Base-by-base conservation (phyloP, 1,140 invertebrate species). In the Drosophila ficusphila region DNA sequence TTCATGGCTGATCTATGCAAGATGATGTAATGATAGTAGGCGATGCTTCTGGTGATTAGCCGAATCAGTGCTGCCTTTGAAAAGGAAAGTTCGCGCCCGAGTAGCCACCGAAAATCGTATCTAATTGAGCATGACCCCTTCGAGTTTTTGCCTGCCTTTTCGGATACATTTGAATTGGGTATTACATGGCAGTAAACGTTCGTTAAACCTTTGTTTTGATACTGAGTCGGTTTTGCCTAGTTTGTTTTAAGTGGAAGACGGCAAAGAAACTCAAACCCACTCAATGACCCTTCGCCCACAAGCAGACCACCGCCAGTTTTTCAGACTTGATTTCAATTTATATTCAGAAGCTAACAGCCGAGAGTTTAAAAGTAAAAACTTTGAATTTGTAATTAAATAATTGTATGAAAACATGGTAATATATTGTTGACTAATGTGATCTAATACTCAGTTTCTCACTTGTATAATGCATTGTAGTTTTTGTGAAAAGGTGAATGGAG, bases 1-100 rank as follows among this genome's bases (percentile, higher is more conserved):
- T 65, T 77, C 34, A 56, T 42, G 42, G 44, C 62, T 42, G 42
- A 69, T 69, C 64, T 61, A 48, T 56, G 56, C 48, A 46, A 65
- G 54, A 62, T 81, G 57, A 82, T 69, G 69, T 83, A 82, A 82
- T 53, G 42, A 65, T 73, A 76, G 77, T 82, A 74, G 78, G 79
- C 78, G 78, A 47, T 68, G 49, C 34, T 47, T 25, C 23, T 38
- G 23, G 23, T 48, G 46, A 71, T 75, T 76, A 53, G 48, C 49
- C 44, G 14, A 25, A 62, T 62, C 58, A 42, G 58, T 62, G 58
- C 52, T 58, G 58, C 75, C 38, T 52, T 48, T n/a, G 36, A 70
- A 70, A 69, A 42, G 56, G 76, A 79, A 79, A 79, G 76, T 79
- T 69, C 52, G 34, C 29, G 11, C 44, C 6, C 46, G 11, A 21